Percentiles rank a stretch among this genome's conserved stretches.
Conservation (phyloP, 2,797 vertebrate species). For the Rhinella marina region DNA sequence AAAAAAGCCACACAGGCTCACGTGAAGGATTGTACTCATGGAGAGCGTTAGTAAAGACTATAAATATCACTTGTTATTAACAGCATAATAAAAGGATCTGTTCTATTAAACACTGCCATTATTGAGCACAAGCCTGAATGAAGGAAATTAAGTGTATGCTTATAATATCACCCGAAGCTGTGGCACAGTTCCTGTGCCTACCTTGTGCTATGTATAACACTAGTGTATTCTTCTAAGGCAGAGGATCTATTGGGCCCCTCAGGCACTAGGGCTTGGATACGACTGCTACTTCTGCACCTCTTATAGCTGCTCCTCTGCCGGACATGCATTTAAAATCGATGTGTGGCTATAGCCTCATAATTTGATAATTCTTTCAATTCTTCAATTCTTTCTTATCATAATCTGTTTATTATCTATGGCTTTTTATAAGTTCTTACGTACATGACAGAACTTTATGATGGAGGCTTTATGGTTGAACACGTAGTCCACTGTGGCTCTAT, state of each 20-base stretch:
- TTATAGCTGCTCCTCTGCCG: background rate
- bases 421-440: too few species aligned
- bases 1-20: slow-evolving; percentile 52
- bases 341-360: background rate
- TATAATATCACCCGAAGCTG: background rate
- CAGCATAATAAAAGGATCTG: slow-evolving; percentile 45
- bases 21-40: slow-evolving; percentile 60
- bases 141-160: slow-evolving; percentile 24
- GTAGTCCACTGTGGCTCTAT: too few species aligned
- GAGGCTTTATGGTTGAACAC: too few species aligned
- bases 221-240: background rate
- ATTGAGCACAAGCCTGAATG: slow-evolving; percentile 16
- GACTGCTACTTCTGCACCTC: background rate
- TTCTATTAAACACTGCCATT: slow-evolving; percentile 15
- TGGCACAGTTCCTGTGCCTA: background rate
- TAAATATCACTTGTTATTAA: slow-evolving; percentile 56
- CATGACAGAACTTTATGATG: too few species aligned
- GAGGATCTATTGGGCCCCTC: background rate
- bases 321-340: background rate
- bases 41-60: slow-evolving; percentile 45
- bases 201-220: background rate
- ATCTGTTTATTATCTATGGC: background rate
- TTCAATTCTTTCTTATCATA: too few species aligned
- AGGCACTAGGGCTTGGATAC: background rate
- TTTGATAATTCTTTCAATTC: background rate